Percentiles rank a stretch among this genome's conserved stretches.
These are phyloP conservation scores for Lampris megalopsis DNA, from an alignment of 2,113 vertebrate species.

Conservation along the genomic window DNA sequence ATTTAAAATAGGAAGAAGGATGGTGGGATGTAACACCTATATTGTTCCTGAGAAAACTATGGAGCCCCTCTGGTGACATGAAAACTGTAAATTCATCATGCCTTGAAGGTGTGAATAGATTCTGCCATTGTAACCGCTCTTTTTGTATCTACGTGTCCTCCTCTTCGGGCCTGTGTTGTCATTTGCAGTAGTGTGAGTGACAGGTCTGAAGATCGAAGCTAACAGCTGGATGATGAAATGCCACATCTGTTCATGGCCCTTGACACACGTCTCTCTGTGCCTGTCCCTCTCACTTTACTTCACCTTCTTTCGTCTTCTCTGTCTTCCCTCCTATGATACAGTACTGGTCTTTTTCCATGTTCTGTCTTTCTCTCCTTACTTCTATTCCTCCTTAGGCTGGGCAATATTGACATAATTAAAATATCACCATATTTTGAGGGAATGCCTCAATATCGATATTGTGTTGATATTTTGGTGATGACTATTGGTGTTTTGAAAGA, in stretches of 20 bases:
- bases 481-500: no score
- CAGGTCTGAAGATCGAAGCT: conserved; percentile 14
- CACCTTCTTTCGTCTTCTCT: background rate
- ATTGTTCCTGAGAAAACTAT: no score
- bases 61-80: background rate
- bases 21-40: background rate
- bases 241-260: conserved; percentile 27
- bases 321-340: no score
- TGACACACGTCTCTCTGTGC: background rate
- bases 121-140: background rate
- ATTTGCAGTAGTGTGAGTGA: conserved; percentile 40
- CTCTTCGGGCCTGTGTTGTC: conserved; percentile 1
- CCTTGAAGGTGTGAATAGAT: background rate
- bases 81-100: background rate
- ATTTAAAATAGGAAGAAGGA: background rate
- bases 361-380: no score
- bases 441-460: no score
- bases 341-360: no score
- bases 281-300: background rate
- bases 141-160: background rate
- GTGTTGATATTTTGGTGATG: no score
- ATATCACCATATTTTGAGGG: no score
- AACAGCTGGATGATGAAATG: conserved; percentile 29
- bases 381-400: no score
- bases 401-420: no score